phyloP scores from a whole-genome alignment of 2,797 vertebrate species.

The Parauchenoglanis punctatus region DNA sequence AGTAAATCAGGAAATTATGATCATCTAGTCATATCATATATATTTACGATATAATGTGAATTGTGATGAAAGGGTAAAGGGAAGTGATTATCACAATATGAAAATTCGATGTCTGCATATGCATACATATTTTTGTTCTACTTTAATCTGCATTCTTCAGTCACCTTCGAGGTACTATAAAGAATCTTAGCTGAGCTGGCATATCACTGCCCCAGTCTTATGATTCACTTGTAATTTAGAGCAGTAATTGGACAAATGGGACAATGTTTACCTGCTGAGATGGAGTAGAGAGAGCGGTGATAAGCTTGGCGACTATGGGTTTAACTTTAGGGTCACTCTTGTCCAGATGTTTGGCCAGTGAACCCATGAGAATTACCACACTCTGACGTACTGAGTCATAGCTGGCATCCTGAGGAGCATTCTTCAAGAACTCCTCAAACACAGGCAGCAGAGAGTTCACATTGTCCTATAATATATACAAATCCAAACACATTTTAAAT shows the following conservation, averaged over 20 bases:
- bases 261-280: constrained; percentile 89
- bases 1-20: not conserved
- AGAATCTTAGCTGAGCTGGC: not conserved
- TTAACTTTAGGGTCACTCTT: constrained; percentile 98
- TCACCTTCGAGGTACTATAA: not conserved
- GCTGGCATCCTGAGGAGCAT: constrained; percentile 93
- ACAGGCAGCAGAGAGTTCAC: constrained; percentile 94
- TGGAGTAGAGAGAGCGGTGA: constrained; percentile 93
- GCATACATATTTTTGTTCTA: not conserved
- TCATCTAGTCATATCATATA: not conserved
- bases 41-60: not conserved
- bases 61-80: not conserved
- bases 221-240: not conserved
- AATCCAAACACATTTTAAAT: not conserved
- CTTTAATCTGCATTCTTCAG: not conserved
- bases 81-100: not conserved
- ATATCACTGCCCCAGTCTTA: too few relatives aligned
- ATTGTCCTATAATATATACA: constrained; percentile 72
- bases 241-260: not conserved
- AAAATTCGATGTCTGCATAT: not conserved
- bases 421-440: constrained; percentile 96
- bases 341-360: constrained; percentile 96
- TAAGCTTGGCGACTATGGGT: constrained; percentile 96
- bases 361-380: constrained; percentile 98
- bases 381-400: constrained; percentile 97